These are phyloP conservation scores for Myiagra hebetior DNA, from an alignment of 2,113 vertebrate genomes.

Conservation along the genomic window DNA sequence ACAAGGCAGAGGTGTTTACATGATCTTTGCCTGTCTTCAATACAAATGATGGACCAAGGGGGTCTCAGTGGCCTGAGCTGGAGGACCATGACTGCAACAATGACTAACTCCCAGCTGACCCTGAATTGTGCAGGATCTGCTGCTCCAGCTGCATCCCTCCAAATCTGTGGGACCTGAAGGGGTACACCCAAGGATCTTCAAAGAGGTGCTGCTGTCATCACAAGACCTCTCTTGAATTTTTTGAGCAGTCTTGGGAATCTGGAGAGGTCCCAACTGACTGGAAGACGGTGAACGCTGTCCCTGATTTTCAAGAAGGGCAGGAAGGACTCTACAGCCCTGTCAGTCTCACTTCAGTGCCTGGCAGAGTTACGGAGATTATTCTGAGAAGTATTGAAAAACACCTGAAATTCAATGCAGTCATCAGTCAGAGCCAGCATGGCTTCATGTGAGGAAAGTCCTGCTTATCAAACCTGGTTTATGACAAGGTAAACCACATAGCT, in stretches of 20 bases:
- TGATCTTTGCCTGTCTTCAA: not conserved
- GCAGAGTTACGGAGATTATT: not conserved
- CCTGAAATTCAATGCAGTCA: not conserved
- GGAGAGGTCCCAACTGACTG: not conserved
- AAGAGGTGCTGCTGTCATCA: not conserved
- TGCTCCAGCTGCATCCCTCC: not conserved
- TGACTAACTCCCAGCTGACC: not conserved
- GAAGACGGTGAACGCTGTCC: not conserved
- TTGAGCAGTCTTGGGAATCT: not conserved
- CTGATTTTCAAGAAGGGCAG: not conserved
- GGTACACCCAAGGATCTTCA: not conserved
- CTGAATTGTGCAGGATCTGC: not conserved
- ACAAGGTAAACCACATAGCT: not conserved
- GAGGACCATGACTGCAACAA: not conserved
- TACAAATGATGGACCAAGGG: not conserved
- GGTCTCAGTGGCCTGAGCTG: not conserved
- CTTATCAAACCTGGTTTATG: not conserved
- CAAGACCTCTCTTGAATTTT: not conserved
- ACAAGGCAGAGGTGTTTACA: not conserved
- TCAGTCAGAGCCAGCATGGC: not conserved
- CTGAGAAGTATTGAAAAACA: not conserved
- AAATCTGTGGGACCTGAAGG: not conserved
- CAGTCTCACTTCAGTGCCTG: not conserved
- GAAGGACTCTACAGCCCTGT: not conserved
- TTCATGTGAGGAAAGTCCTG: not conserved